Base-by-base conservation (phyloP, 2,888 invertebrate species). In the Leptinotarsa tumamoca region DNA sequence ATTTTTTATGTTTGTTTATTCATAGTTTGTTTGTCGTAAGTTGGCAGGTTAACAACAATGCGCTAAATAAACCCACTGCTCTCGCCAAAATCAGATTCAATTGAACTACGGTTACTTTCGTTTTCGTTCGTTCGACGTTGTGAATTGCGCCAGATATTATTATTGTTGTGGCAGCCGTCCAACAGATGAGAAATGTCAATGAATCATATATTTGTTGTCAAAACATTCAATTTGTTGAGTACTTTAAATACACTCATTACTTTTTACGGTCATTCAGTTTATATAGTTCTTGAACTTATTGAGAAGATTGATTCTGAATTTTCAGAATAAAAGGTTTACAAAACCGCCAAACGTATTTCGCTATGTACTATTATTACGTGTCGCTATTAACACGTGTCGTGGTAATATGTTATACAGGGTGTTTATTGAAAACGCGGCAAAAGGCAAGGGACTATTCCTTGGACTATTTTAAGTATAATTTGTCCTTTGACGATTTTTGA, bases 111-210 rank as follows among this genome's bases (percentile, higher is more conserved):
- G 10, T 72, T 67, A 72, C 75, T 75, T 75, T 75, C 75, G 67
- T 72, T 75, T 75, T 75, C 75, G 67, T 75, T 75, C 75, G 67
- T 66, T 75, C 66, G 50, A 50, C 72, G 23, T 72, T 69, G 61
- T 58, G 72, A 58, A 66, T 75, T 75, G 67, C 18, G 66, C 68
- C 69, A 67, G 50, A 69, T 68, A 66, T 69, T 10, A 43, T 43
- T 75, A 72, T 66, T 67, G 49, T 68, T 67, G 69, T 74, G 75
- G 75, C 75, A 69, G 72, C 56, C 68, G 75, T 69, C 75, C 75
- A 75, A 72, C 63, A 50, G 63, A 58, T 69, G 72, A 68, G 23
- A 54, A 58, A 58, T 58, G 58, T 58, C 15, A 58, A 58, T 58
- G 58, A 58, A 58, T 58, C 58, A 58, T 14, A 58, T 15, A 58